Evolutionary conservation across 2,113 vertebrate genomes (phyloP).

Genomic region (Rhodinocichla rosea): DNA sequence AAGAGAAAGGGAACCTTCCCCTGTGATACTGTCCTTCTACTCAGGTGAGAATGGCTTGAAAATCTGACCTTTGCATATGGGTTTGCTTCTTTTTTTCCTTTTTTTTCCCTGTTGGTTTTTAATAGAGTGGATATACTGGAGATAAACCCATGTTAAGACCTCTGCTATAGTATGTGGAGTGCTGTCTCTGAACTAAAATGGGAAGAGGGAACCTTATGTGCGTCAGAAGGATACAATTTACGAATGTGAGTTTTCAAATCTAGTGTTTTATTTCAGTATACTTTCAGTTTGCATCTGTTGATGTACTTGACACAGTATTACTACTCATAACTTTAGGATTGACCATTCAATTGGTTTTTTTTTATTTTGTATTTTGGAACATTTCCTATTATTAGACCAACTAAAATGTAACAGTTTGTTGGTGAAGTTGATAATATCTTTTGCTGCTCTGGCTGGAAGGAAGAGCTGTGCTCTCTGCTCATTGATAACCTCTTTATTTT

Average conservation of each 20-base stretch:
- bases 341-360: not conserved
- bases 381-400: not conserved
- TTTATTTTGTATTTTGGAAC: not conserved
- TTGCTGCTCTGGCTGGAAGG: not conserved
- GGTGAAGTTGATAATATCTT: not conserved
- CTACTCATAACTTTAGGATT: not conserved
- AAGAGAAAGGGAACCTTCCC: not conserved
- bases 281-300: not conserved
- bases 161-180: not conserved
- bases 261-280: not conserved
- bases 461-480: not conserved
- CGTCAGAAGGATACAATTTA: not conserved
- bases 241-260: not conserved
- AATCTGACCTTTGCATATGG: not conserved
- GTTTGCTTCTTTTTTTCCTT: not conserved
- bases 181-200: not conserved
- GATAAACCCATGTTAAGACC: not conserved
- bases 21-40: not conserved
- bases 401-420: not conserved
- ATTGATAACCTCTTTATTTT: not conserved
- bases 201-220: not conserved
- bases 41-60: not conserved
- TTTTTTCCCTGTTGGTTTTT: not conserved
- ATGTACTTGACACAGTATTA: not conserved
- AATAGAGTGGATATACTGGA: not conserved